These are phyloP conservation scores for Apodemia duryi DNA, from an alignment of 2,888 invertebrate genomes.

Conservation along the genomic window DNA sequence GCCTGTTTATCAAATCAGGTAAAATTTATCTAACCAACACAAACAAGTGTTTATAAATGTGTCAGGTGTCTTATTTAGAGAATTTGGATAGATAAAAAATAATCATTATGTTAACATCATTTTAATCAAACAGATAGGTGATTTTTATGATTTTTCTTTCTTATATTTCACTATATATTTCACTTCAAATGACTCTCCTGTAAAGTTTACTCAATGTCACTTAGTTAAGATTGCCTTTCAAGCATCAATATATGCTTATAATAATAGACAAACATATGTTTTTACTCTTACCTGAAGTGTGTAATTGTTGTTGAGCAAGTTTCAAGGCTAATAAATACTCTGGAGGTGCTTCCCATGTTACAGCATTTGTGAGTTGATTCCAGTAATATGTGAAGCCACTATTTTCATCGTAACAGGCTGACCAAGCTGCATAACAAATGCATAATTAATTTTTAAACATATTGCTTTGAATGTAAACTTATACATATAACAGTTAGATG, in stretches of 20 bases:
- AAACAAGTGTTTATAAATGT: neutral
- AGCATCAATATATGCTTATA: no score
- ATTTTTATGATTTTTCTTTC: no score
- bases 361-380: slow-evolving; percentile 80
- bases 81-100: neutral
- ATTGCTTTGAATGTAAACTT: neutral
- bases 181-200: no score
- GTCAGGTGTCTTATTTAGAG: neutral
- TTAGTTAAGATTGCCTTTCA: no score
- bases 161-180: no score
- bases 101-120: no score
- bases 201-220: no score
- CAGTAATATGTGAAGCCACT: slow-evolving; percentile 82
- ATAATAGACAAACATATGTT: neutral
- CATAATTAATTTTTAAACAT: neutral
- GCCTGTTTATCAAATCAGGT: neutral
- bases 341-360: slow-evolving; percentile 81
- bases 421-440: slow-evolving; percentile 68
- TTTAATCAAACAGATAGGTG: no score
- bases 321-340: slow-evolving; percentile 68
- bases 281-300: slow-evolving; percentile 45
- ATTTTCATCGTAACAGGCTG: slow-evolving; percentile 79
- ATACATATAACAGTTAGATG: neutral
- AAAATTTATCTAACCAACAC: neutral
- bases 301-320: slow-evolving; percentile 63